phyloP scores from a whole-genome alignment of 2,888 invertebrate genomes.

The Meganola albula region DNA sequence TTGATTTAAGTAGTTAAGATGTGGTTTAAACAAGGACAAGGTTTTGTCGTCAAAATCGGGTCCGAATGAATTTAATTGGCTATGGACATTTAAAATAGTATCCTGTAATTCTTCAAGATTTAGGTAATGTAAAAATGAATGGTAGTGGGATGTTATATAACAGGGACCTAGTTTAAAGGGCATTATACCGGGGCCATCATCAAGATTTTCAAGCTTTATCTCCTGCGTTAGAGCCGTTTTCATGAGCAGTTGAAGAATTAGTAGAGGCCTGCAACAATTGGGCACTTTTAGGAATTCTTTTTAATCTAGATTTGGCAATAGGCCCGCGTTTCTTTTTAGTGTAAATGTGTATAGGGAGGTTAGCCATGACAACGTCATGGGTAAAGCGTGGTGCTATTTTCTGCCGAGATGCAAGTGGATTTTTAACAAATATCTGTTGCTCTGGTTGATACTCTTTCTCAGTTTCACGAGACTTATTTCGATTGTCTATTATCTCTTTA shows the following conservation, averaged over 20 bases:
- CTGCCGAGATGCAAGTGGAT: conserved; percentile 21
- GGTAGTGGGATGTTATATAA: conserved; percentile 20
- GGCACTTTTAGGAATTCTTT: conserved; percentile 2
- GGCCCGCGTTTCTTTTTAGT: conserved; percentile 22
- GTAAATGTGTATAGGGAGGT: conserved; percentile 28
- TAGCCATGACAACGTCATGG: conserved; percentile 20
- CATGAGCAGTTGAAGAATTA: conserved; percentile 1
- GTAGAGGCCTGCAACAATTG: background rate
- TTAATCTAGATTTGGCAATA: conserved; percentile 24
- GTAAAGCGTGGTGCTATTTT: conserved; percentile 26
- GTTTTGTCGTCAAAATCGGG: conserved; percentile 1
- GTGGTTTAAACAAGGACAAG: background rate
- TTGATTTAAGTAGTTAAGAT: conserved; percentile 4
- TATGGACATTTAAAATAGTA: background rate
- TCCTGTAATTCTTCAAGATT: background rate
- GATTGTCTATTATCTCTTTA: conserved; percentile 10
- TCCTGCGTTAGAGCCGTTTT: background rate
- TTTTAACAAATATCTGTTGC: conserved; percentile 19
- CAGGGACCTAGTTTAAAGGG: conserved; percentile 19
- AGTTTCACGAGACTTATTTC: conserved; percentile 17
- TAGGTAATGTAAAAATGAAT: conserved; percentile 13
- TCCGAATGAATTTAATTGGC: background rate
- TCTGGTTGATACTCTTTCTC: conserved; percentile 16
- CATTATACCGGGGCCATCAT: background rate
- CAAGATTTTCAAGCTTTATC: conserved; percentile 1